These are phyloP conservation scores for Dendrolimus punctatus DNA, from an alignment of 1,140 invertebrate genomes.

Conservation along the genomic window DNA sequence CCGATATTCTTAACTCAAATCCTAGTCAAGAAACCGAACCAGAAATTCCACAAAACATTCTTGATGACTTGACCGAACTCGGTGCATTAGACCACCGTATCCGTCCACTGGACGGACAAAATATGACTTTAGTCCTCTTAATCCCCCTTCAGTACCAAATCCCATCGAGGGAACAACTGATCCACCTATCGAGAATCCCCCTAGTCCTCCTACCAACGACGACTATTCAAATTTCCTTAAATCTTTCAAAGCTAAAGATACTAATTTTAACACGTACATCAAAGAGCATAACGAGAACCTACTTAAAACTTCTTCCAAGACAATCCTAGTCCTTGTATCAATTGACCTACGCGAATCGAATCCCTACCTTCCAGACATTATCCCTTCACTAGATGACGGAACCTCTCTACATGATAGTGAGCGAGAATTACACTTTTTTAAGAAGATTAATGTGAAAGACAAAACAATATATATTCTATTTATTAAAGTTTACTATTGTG, in stretches of 20 bases:
- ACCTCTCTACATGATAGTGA: not conserved
- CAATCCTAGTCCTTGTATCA: constrained; percentile 15
- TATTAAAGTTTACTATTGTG: constrained; percentile 11
- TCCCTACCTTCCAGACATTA: constrained; percentile 17
- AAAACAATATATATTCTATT: constrained; percentile 7
- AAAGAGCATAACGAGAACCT: constrained; percentile 18
- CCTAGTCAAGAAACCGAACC: not conserved
- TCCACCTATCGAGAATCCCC: not conserved
- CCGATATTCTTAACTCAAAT: not conserved
- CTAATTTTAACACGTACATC: constrained; percentile 12
- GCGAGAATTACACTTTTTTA: constrained; percentile 1
- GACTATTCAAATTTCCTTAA: constrained; percentile 16
- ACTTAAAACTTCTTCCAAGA: constrained; percentile 10
- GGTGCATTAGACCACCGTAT: not conserved
- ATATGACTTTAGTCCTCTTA: not conserved
- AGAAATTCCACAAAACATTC: not conserved
- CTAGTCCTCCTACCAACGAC: constrained; percentile 1
- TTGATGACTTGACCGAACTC: not conserved
- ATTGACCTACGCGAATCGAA: constrained; percentile 19
- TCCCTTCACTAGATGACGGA: constrained; percentile 9
- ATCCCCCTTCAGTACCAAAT: not conserved
- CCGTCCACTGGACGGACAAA: not conserved
- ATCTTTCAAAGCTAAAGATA: constrained; percentile 9
- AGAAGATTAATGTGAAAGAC: not conserved
- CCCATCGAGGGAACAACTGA: too few relatives aligned